Base-by-base conservation (phyloP, 2,797 vertebrate species). In the Xerus rutilus region DNA sequence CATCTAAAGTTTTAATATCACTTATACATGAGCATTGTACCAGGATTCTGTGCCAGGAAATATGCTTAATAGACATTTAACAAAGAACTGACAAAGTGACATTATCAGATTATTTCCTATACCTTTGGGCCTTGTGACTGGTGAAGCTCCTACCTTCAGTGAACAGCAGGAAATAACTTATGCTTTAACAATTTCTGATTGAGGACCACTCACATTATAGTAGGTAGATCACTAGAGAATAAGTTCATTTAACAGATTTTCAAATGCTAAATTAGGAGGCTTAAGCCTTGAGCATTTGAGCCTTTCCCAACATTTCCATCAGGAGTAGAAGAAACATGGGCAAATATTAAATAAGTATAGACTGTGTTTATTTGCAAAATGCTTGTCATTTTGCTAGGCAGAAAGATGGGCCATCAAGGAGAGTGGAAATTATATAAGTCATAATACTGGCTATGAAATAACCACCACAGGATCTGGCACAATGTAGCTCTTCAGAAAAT, bases 311-410 rank as follows among this genome's bases (percentile, higher is more conserved):
- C 43, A 84, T 91, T 96, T 85, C 67, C 64, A 84, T 7, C 57
- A 72, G 49, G 25, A 78, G n/a, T 28, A 92, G 94, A 92, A 91
- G 62, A 94, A 85, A 82, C 28, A 72, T 5, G 67, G 84, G 35
- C 18, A 47, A 73, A 95, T 65, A 89, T 84, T 74, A 93, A 93
- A 39, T 89, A 64, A 89, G n/a, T 57, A 39, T 23, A 64, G 59
- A 35, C n/a, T 67, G 18, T 83, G 49, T 83, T 73, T 95, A 65
- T 86, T 95, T 95, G 89, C 64, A 95, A 94, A 96, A 69, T 59
- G 52, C 32, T 79, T 93, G 62, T 67, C 83, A 81, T 93, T 96
- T 88, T 86, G 74, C 77, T 85, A 54, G 43, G 59, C 43, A 90
- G 69, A 95, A 92, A 94, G 72, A 91, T 14, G 30, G 62, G 54